phyloP scores from a whole-genome alignment of 2,888 invertebrate species.

The Torymus aiolomorphi region DNA sequence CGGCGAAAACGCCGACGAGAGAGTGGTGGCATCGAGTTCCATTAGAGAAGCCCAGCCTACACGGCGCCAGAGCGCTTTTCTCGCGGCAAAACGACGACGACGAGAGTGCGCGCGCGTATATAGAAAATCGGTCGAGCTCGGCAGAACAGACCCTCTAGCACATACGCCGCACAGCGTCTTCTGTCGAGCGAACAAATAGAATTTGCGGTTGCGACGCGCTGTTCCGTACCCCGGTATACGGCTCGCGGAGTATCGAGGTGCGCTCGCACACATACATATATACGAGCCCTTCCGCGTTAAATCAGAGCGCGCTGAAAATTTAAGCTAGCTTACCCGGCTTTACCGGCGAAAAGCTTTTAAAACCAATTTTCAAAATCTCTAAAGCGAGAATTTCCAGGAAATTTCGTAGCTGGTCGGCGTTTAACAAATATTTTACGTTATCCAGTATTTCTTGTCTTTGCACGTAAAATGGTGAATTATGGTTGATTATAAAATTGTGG shows the following conservation, averaged over 20 bases:
- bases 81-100: slow-evolving; percentile 56
- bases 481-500: no score
- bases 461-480: no score
- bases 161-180: slow-evolving; percentile 61
- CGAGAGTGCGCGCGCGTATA: slow-evolving; percentile 47
- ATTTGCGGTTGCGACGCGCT: slow-evolving; percentile 67
- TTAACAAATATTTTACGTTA: no score
- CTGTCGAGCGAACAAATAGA: slow-evolving; percentile 69
- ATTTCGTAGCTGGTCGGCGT: no score
- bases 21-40: slow-evolving; percentile 63
- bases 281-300: neutral
- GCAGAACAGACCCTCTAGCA: no score
- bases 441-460: no score
- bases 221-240: neutral
- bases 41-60: slow-evolving; percentile 64
- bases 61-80: slow-evolving; percentile 50
- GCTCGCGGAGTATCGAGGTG: no score
- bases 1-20: slow-evolving; percentile 58
- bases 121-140: slow-evolving; percentile 51
- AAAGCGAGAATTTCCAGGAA: no score
- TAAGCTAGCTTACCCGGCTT: no score
- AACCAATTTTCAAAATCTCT: no score
- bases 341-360: no score
- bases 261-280: no score
- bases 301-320: neutral